Evolutionary conservation across 2,113 vertebrate genomes (phyloP).

Genomic region (Nannobrachium achirus): DNA sequence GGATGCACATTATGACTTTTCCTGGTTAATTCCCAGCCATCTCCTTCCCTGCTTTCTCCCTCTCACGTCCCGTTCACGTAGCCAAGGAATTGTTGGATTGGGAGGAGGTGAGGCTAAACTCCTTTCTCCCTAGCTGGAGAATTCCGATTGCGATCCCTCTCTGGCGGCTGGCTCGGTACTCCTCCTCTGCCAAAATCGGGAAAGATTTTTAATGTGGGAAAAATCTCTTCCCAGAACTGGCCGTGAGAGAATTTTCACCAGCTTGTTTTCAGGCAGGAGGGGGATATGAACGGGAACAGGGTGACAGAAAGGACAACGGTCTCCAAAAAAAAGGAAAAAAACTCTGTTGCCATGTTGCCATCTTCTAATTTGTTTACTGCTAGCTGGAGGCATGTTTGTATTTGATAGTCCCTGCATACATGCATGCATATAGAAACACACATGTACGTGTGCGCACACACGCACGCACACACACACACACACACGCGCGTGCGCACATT

Average conservation of each 20-base stretch:
- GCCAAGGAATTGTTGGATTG: conserved; percentile 55
- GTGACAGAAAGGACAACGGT: conserved; percentile 28
- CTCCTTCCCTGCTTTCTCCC: background rate
- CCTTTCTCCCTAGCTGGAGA: conserved; percentile 65
- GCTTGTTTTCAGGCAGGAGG: conserved; percentile 10
- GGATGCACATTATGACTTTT: conserved; percentile 32
- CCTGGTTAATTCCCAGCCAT: conserved; percentile 33
- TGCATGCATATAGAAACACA: conserved; percentile 1
- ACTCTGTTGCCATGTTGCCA: conserved; percentile 19
- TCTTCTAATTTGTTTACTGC: conserved; percentile 63
- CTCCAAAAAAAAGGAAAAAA: too few species aligned
- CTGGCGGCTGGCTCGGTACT: conserved; percentile 61
- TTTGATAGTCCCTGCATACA: conserved; percentile 49
- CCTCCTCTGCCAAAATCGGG: conserved; percentile 50
- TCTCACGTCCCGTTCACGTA: conserved; percentile 16
- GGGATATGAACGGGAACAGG: background rate
- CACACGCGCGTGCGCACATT: background rate
- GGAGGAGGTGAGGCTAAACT: conserved; percentile 58
- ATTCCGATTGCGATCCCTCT: conserved; percentile 59
- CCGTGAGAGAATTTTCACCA: conserved; percentile 35
- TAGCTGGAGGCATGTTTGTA: conserved; percentile 62
- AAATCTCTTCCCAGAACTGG: conserved; percentile 65
- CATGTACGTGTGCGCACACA: background rate
- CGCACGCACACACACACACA: background rate
- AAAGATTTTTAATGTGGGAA: conserved; percentile 62